A percentile compares a stretch with the other conserved stretches of the same genome.
Conservation (phyloP, 2,113 vertebrate species). For the cat (Felis catus) region DNA sequence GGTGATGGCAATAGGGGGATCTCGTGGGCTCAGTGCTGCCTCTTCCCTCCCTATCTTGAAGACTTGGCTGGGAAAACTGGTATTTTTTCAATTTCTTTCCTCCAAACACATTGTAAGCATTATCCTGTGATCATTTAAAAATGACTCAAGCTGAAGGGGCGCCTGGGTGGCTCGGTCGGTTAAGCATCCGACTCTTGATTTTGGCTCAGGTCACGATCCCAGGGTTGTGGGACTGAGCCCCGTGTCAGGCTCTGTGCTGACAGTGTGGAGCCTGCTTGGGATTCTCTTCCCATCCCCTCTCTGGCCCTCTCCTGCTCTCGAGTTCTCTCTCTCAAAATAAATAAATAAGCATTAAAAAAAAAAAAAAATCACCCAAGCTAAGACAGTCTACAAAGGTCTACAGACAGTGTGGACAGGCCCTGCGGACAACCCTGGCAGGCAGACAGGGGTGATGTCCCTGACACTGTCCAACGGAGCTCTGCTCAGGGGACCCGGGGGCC, state of each 20-base stretch:
- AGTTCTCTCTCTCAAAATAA: too few relatives aligned
- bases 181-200: too few relatives aligned
- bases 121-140: neutral
- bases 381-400: neutral
- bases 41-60: neutral
- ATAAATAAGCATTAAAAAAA: too few relatives aligned
- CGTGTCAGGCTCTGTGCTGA: too few relatives aligned
- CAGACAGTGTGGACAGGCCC: neutral
- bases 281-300: too few relatives aligned
- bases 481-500: neutral
- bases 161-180: too few relatives aligned
- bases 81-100: neutral
- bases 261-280: too few relatives aligned
- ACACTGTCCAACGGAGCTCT: neutral
- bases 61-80: neutral
- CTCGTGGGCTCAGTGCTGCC: neutral
- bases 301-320: too few relatives aligned
- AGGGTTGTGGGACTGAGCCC: too few relatives aligned
- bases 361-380: neutral
- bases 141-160: neutral
- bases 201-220: too few relatives aligned
- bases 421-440: neutral
- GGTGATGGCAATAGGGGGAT: neutral
- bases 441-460: accelerated
- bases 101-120: neutral